Conservation (phyloP, 2,888 invertebrate species). For the Falcaria lacertinaria region DNA sequence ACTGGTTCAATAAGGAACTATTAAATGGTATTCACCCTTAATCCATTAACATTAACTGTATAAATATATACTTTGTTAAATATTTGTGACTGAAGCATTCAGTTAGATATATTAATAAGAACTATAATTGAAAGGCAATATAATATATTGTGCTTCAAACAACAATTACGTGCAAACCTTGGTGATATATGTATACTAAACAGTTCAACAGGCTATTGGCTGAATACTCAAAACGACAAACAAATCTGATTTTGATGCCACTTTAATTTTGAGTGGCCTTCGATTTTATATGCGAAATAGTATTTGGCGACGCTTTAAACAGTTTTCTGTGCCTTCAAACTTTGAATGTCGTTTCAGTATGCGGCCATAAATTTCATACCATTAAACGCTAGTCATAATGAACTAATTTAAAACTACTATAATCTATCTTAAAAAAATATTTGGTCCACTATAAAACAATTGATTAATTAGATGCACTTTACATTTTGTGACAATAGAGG, state of each 20-base stretch:
- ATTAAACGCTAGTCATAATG: neutral
- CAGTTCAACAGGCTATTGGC: no score
- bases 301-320: no score
- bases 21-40: neutral
- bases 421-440: neutral
- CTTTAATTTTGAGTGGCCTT: no score
- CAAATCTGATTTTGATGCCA: no score
- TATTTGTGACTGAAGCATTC: neutral
- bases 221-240: no score
- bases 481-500: neutral
- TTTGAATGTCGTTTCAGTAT: no score
- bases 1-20: slow-evolving; percentile 18
- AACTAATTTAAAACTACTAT: neutral
- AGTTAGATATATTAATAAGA: neutral
- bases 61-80: neutral
- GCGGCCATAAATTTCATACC: neutral
- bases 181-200: neutral
- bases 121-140: neutral
- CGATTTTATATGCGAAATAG: no score
- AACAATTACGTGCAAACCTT: neutral
- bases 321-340: no score
- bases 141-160: neutral
- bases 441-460: neutral
- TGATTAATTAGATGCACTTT: neutral
- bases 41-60: neutral